These are phyloP conservation scores for Carpatolechia fugitivella DNA, from an alignment of 2,888 invertebrate genomes.

Conservation along the genomic window DNA sequence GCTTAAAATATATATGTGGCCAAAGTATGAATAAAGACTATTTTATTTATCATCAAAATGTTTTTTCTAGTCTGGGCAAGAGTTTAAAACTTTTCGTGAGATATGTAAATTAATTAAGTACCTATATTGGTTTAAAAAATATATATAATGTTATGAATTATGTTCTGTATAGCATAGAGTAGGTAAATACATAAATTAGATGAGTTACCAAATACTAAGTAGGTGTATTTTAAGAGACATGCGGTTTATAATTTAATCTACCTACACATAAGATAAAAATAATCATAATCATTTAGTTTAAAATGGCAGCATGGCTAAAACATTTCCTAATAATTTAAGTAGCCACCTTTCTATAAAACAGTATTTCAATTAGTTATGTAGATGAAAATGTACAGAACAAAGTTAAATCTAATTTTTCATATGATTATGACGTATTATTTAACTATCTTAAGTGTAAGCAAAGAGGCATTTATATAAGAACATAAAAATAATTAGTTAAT, in stretches of 20 bases:
- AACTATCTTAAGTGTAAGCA: slow-evolving; percentile 25
- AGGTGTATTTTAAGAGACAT: background rate
- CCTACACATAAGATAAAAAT: background rate
- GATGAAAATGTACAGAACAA: slow-evolving; percentile 26
- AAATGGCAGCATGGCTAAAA: too few relatives aligned
- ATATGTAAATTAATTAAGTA: too few relatives aligned
- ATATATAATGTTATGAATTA: background rate
- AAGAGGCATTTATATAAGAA: slow-evolving; percentile 43
- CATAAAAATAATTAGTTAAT: background rate
- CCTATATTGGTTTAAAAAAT: slow-evolving; percentile 3
- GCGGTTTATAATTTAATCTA: background rate
- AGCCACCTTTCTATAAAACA: background rate
- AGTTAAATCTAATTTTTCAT: slow-evolving; percentile 11
- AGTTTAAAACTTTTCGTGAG: too few relatives aligned
- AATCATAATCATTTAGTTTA: background rate
- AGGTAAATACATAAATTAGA: slow-evolving; percentile 25
- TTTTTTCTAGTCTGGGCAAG: too few relatives aligned
- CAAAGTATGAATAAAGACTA: too few relatives aligned
- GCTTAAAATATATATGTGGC: too few relatives aligned
- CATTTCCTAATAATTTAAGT: background rate
- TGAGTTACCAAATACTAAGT: slow-evolving; percentile 42
- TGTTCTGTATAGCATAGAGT: too few relatives aligned
- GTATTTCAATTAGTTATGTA: background rate
- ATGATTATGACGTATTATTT: background rate
- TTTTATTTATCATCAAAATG: too few relatives aligned